phyloP scores from a whole-genome alignment of 2,113 vertebrate species.

The Mystacornis crossleyi region DNA sequence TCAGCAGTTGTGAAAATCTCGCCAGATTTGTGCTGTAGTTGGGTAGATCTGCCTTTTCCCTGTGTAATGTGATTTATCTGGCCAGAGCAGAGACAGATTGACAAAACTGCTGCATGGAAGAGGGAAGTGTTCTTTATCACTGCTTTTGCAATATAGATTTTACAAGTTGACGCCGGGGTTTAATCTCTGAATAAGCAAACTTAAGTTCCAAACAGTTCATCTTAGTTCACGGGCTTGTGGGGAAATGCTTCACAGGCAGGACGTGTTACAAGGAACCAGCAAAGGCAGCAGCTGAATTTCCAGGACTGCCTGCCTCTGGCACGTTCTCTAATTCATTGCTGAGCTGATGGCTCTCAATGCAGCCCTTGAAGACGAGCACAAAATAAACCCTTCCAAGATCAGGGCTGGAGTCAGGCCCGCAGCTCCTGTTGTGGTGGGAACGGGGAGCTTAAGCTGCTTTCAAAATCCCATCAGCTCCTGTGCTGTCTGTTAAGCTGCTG shows the following conservation, averaged over 20 bases:
- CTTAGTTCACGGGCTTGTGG: neutral
- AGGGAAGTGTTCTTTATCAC: neutral
- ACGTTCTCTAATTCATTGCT: neutral
- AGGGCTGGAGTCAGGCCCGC: neutral
- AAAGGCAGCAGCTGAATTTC: neutral
- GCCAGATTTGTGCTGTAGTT: neutral
- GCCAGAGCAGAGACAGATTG: neutral
- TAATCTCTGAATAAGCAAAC: constrained; percentile 36
- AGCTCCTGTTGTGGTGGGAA: neutral
- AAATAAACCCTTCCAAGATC: neutral
- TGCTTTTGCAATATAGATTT: neutral
- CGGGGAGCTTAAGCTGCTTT: neutral
- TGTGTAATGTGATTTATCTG: neutral
- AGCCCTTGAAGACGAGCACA: neutral
- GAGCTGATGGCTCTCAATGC: neutral
- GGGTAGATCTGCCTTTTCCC: neutral
- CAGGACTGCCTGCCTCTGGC: neutral
- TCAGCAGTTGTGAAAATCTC: neutral
- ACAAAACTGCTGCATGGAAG: neutral
- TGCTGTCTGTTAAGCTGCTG: neutral
- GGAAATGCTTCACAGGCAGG: neutral
- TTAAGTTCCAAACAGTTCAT: constrained; percentile 7
- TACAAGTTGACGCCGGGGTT: neutral
- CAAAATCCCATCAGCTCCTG: neutral
- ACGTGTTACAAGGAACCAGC: neutral